A percentile compares a stretch with the other conserved stretches of the same genome.
Evolutionary conservation across 1,140 invertebrate species (phyloP).

Genomic region (Penaeus indicus): DNA sequence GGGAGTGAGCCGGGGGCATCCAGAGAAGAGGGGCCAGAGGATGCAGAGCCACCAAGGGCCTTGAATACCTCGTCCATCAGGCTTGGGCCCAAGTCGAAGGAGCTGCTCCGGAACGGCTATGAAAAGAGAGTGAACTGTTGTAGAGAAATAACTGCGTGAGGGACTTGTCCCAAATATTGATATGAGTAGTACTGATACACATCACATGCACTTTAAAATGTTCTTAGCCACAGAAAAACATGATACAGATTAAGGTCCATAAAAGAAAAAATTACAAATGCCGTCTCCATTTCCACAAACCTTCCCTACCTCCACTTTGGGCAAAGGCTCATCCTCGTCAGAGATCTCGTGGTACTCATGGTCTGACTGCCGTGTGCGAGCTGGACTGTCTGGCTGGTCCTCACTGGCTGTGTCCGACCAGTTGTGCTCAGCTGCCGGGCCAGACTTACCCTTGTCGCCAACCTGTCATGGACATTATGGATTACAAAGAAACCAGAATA

Average conservation of each 20-base stretch:
- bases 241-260: not conserved
- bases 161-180: no score
- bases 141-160: not conserved
- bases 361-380: slow-evolving; percentile 38
- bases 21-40: slow-evolving; percentile 49
- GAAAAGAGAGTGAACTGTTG: not conserved
- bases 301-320: slow-evolving; percentile 21
- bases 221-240: slow-evolving; percentile 53
- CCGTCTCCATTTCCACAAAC: no score
- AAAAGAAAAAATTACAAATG: not conserved
- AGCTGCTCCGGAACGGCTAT: slow-evolving; percentile 71
- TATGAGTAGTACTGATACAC: no score
- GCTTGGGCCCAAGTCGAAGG: slow-evolving; percentile 92
- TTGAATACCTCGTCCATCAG: slow-evolving; percentile 94
- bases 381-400: slow-evolving; percentile 57
- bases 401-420: slow-evolving; percentile 68
- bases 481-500: not conserved
- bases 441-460: slow-evolving; percentile 67
- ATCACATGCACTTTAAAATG: slow-evolving; percentile 67
- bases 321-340: slow-evolving; percentile 77
- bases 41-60: slow-evolving; percentile 74
- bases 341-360: slow-evolving; percentile 78
- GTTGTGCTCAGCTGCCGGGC: slow-evolving; percentile 67
- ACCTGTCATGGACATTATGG: slow-evolving; percentile 49
- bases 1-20: slow-evolving; percentile 56